Evolutionary conservation across 2,113 vertebrate genomes (phyloP).

Genomic region (Dicaeum eximium): DNA sequence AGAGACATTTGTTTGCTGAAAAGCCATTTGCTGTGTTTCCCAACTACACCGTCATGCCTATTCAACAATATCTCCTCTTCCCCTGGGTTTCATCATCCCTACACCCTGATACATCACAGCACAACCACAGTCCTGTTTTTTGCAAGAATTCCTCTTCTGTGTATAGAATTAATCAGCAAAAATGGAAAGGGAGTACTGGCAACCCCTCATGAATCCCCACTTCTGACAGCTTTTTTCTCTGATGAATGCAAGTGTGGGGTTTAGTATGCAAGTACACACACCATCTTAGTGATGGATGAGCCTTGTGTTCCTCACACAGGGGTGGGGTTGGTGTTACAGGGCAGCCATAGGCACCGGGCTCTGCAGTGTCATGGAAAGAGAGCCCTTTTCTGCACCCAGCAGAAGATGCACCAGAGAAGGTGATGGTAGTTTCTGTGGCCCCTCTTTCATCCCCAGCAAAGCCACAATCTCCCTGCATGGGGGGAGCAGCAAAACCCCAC

Average conservation of each 20-base stretch:
- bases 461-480: not conserved
- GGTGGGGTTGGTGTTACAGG: not conserved
- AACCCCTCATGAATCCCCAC: not conserved
- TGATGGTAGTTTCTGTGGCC: not conserved
- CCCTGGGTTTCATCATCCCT: not conserved
- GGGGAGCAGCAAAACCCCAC: not conserved
- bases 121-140: not conserved
- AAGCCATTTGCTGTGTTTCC: not conserved
- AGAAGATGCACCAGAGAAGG: not conserved
- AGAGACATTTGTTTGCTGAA: not conserved
- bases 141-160: not conserved
- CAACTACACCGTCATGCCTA: fast-evolving
- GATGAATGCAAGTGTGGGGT: not conserved
- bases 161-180: not conserved
- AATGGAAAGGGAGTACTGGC: not conserved
- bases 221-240: not conserved
- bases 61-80: not conserved
- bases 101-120: fast-evolving
- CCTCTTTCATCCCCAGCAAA: not conserved
- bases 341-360: not conserved
- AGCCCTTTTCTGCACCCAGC: too few relatives aligned
- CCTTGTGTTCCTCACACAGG: not conserved
- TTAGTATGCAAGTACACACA: not conserved
- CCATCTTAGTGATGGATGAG: not conserved
- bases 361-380: not conserved